Evolutionary conservation across 2,113 vertebrate species (phyloP), one percentile per base, ranked within the genome.

Genomic region (Mesocricetus auratus): DNA sequence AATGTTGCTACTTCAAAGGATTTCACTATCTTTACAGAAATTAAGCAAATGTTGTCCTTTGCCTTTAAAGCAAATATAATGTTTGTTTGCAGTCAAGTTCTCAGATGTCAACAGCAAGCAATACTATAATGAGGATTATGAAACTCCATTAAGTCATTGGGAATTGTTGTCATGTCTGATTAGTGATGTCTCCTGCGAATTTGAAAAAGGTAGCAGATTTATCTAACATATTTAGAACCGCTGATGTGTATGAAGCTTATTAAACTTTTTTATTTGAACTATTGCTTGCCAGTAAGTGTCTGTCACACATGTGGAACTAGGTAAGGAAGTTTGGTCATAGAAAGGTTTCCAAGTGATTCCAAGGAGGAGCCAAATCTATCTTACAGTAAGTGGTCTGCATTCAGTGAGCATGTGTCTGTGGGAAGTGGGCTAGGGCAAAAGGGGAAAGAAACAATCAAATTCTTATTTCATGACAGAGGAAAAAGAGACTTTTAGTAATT

Each of bases 361-460:
- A 73, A n/a, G 0, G 21, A 83, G 17, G 5, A 87, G 0, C 7
- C 21, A 69, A 10, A 1, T 58, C 68, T 1, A 47, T 29, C 42
- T 77, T 77, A 77, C 22, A 77, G 42, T 58, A 64, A 62, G 56
- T 45, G 7, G 15, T 83, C 6, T 85, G 15, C 39, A 42, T 19
- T 1, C 26, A 64, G 6, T 19, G 5, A n/a, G 4, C 45, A 8
- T 19, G 0, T 68, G 16, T 36, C 19, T 13, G 5, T 19, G 78
- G 5, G 1, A 19, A 3, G 5, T 15, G 2, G 9, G 22, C 36
- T 31, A 3, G 3, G 11, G 0, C 1, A 29, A 22, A 68, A 0
- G 42, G 12, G 13, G 71, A 78, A 69, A 2, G 0, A 71, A 47
- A 33, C 24, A 10, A 36, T 26, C 17, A 29, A 8, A 45, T 22